Evolutionary conservation across 64 coral and sea anemone species (phyloP).

Genomic region (Cladopsammia gracilis): DNA sequence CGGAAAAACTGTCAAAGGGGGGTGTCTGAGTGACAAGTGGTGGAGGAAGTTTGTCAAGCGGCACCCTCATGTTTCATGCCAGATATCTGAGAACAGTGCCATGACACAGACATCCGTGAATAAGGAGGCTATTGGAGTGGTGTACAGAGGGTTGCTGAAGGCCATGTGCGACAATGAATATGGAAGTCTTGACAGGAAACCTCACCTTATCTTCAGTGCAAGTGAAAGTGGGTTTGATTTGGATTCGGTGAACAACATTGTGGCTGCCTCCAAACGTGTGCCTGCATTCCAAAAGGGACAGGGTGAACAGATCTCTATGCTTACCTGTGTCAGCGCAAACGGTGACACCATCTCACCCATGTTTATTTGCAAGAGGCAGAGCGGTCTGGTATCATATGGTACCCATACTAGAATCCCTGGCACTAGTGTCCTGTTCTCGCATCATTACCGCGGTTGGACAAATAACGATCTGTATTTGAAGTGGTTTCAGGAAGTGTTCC

Average conservation of each 20-base stretch:
- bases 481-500: slow-evolving; percentile 15
- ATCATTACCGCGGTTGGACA: slow-evolving; percentile 1
- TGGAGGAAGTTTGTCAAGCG: slow-evolving; percentile 17
- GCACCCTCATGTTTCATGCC: slow-evolving; percentile 8
- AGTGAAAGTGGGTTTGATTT: slow-evolving; percentile 40
- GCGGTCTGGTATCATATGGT: background rate
- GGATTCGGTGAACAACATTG: slow-evolving; percentile 31
- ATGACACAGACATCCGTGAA: background rate
- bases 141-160: background rate
- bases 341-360: background rate
- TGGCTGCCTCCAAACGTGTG: background rate
- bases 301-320: slow-evolving; percentile 15
- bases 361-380: slow-evolving; percentile 18
- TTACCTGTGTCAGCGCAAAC: background rate
- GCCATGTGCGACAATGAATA: background rate
- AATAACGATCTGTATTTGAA: slow-evolving; percentile 36
- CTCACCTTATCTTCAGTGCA: background rate
- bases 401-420: background rate
- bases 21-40: slow-evolving; percentile 26
- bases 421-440: background rate
- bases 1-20: slow-evolving; percentile 19
- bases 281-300: background rate
- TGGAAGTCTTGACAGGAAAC: slow-evolving; percentile 18
- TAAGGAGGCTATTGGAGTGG: background rate
- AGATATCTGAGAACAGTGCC: background rate